These are phyloP conservation scores for Anadara kagoshimensis DNA, from an alignment of 1,140 invertebrate species.

Conservation along the genomic window DNA sequence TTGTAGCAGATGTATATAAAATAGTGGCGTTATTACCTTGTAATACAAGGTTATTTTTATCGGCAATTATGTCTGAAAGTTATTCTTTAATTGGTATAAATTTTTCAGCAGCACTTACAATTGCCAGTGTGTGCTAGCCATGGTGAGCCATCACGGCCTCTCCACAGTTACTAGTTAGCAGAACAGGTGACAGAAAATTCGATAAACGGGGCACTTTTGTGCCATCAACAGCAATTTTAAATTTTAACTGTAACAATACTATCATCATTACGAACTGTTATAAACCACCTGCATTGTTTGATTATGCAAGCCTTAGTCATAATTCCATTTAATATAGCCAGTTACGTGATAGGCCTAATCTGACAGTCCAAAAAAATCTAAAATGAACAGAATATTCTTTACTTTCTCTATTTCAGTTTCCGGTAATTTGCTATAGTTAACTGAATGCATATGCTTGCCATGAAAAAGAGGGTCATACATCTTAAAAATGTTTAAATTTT, in stretches of 20 bases:
- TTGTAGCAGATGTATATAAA: not conserved
- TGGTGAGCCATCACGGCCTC: slow-evolving; percentile 12
- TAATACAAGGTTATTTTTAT: slow-evolving; percentile 1
- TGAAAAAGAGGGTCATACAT: slow-evolving; percentile 11
- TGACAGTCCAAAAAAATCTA: slow-evolving; percentile 13
- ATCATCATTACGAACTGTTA: not conserved
- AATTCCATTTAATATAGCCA: slow-evolving; percentile 1
- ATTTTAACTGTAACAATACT: not conserved
- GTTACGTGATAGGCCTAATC: slow-evolving; percentile 13
- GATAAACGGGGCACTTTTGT: slow-evolving; percentile 26
- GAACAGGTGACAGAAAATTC: slow-evolving; percentile 8
- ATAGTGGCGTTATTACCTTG: slow-evolving; percentile 3
- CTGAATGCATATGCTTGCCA: not conserved
- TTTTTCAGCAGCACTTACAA: slow-evolving; percentile 14
- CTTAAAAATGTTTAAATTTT: slow-evolving; percentile 6
- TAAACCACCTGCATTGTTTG: slow-evolving; percentile 12
- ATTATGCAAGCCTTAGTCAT: slow-evolving; percentile 10
- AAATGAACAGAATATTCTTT: slow-evolving; percentile 1
- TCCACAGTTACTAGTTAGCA: slow-evolving; percentile 10
- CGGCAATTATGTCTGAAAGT: slow-evolving; percentile 13
- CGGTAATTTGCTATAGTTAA: slow-evolving; percentile 4
- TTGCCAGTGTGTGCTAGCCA: slow-evolving; percentile 17
- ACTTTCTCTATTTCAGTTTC: slow-evolving; percentile 1
- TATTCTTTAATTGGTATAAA: slow-evolving; percentile 16
- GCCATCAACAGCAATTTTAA: slow-evolving; percentile 26